These are phyloP conservation scores for Staurois parvus DNA, from an alignment of 2,797 vertebrate genomes.

Conservation along the genomic window DNA sequence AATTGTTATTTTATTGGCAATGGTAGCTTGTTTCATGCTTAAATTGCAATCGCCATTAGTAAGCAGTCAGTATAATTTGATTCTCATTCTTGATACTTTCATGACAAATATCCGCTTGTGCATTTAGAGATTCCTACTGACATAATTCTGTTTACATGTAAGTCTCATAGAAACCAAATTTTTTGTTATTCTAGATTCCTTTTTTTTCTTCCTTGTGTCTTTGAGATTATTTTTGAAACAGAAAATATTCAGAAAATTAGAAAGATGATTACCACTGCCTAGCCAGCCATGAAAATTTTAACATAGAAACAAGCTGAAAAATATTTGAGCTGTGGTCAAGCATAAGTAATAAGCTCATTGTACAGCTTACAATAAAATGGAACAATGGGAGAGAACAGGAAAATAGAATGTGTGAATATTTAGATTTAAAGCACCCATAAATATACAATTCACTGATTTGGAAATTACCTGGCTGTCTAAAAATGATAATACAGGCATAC, in stretches of 20 bases:
- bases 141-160: constrained; percentile 23
- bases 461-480: neutral
- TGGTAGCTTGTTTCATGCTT: constrained; percentile 30
- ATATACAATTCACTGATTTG: neutral
- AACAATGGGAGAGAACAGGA: neutral
- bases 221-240: neutral
- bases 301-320: neutral
- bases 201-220: neutral
- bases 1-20: constrained; percentile 25
- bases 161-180: neutral
- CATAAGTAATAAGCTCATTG: neutral
- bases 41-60: constrained; percentile 30
- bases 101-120: neutral
- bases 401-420: neutral
- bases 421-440: neutral
- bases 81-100: constrained; percentile 21
- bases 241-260: neutral
- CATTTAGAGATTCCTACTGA: constrained; percentile 13
- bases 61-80: constrained; percentile 37
- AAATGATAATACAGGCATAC: neutral
- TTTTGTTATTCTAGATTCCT: neutral
- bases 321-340: neutral
- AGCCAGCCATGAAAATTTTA: neutral
- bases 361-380: neutral
- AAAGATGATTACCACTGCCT: neutral